phyloP scores from a whole-genome alignment of 2,113 vertebrate species.

The Cepphus grylle region DNA sequence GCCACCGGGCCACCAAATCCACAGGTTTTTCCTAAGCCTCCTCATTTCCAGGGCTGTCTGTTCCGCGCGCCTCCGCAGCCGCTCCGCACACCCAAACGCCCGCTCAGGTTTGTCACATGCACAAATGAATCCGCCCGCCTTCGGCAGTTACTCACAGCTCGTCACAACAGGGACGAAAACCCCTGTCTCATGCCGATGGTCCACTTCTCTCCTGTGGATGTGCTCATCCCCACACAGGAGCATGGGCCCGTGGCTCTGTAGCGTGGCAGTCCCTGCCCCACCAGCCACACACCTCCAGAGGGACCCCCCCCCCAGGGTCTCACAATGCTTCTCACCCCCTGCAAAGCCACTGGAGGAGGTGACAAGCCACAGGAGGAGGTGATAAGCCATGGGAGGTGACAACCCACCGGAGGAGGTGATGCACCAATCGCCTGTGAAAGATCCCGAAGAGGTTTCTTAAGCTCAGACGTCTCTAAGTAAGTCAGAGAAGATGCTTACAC shows the following conservation, averaged over 20 bases:
- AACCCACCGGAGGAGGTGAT: background rate
- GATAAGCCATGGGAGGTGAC: background rate
- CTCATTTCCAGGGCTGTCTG: accelerated
- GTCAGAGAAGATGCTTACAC: background rate
- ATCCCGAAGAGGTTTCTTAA: background rate
- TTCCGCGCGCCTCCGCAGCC: accelerated
- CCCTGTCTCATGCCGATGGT: accelerated
- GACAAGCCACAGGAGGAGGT: background rate
- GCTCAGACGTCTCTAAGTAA: background rate
- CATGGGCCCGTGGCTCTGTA: accelerated
- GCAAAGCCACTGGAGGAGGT: background rate
- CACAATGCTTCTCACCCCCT: background rate
- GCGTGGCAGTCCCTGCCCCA: background rate
- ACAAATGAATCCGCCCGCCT: accelerated
- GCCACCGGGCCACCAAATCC: background rate
- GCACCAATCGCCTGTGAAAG: background rate
- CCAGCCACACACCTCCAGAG: accelerated
- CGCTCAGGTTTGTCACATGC: accelerated
- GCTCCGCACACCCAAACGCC: accelerated
- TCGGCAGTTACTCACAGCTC: background rate
- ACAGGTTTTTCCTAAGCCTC: accelerated
- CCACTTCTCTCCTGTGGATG: background rate
- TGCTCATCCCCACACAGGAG: background rate
- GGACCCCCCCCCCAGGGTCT: background rate
- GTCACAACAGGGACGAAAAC: accelerated